Base-by-base conservation (phyloP, 1,140 invertebrate genomes). In the Trachelipus rathkii region DNA sequence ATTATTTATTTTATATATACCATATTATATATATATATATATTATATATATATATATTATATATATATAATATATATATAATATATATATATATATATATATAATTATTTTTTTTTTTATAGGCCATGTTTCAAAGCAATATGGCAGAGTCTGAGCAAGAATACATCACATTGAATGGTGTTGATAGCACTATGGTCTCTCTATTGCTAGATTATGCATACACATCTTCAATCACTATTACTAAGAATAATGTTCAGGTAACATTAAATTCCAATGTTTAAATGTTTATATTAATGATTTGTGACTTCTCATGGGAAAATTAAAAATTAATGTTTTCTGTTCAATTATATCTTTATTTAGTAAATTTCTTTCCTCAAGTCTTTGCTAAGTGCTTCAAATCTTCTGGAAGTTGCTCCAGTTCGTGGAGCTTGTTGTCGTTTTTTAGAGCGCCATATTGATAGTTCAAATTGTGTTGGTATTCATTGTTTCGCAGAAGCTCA, bases 401-500 rank as follows among this genome's bases (percentile, higher is more conserved):
- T 89, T 8, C 84, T 89, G 50, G 87, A 89, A 82, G 84, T 89
- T 10, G 73, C 72, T 79, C 83, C 85, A 82, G 84, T 88, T 80
- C 76, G 87, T 84, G 85, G 88, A 84, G 84, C 88, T 0, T 88
- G 88, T 77, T 88, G 88, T 77, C 79, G 83, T 19, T 89, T 87
- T 80, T 81, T 89, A 33, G 86, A 87, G 79, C 83, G 84, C 69
- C 86, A 89, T 81, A 88, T 89, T 85, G 88, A 89, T 80, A 85
- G 86, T 60, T 82, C 84, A 11, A 89, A 89, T 82, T 87, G 87
- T 82, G 82, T 89, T 53, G 88, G 88, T 0, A 88, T 89, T 72
- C 87, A 88, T 78, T 88, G 87, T 78, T 89, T 89, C 84, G 88
- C 88, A 71, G 88, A 89, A 81, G 82, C 85, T 23, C 88, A 88